phyloP scores from a whole-genome alignment of 2,888 invertebrate species.

The Scaptomyza flava region DNA sequence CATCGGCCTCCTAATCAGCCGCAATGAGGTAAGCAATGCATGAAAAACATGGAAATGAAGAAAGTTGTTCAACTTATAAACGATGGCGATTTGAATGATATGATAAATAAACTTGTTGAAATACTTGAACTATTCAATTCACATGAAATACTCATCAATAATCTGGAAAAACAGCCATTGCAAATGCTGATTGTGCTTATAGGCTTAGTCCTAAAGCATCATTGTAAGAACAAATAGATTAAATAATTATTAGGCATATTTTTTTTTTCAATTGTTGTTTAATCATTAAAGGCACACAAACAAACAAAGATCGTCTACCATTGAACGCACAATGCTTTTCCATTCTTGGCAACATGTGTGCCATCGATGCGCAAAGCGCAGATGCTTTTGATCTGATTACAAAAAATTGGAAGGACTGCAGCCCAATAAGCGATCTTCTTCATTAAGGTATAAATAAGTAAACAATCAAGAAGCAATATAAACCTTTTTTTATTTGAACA shows the following conservation, averaged over 20 bases:
- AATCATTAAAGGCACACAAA: slow-evolving; percentile 17
- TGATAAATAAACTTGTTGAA: slow-evolving; percentile 63
- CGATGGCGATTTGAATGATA: slow-evolving; percentile 64
- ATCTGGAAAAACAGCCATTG: slow-evolving; percentile 74
- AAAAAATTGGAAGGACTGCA: slow-evolving; percentile 4
- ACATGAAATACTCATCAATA: slow-evolving; percentile 58
- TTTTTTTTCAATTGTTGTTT: neutral
- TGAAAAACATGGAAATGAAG: slow-evolving; percentile 51
- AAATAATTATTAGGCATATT: too few relatives aligned
- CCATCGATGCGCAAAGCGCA: slow-evolving; percentile 58
- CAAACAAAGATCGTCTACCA: slow-evolving; percentile 38
- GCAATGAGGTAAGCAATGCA: slow-evolving; percentile 71
- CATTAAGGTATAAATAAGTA: slow-evolving; percentile 61
- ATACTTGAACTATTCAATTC: slow-evolving; percentile 69
- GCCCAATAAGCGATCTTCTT: slow-evolving; percentile 56
- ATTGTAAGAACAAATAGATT: slow-evolving; percentile 57
- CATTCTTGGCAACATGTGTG: slow-evolving; percentile 73
- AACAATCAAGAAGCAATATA: neutral
- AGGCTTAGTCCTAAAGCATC: slow-evolving; percentile 56
- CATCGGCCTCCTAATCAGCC: slow-evolving; percentile 80
- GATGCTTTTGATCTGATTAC: slow-evolving; percentile 68
- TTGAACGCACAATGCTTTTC: slow-evolving; percentile 56
- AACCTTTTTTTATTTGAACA: slow-evolving; percentile 46
- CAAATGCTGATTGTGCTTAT: slow-evolving; percentile 78
- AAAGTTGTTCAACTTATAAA: slow-evolving; percentile 43